These are phyloP conservation scores for Poecilia wingei DNA, from an alignment of 2,797 vertebrate genomes.

Conservation along the genomic window DNA sequence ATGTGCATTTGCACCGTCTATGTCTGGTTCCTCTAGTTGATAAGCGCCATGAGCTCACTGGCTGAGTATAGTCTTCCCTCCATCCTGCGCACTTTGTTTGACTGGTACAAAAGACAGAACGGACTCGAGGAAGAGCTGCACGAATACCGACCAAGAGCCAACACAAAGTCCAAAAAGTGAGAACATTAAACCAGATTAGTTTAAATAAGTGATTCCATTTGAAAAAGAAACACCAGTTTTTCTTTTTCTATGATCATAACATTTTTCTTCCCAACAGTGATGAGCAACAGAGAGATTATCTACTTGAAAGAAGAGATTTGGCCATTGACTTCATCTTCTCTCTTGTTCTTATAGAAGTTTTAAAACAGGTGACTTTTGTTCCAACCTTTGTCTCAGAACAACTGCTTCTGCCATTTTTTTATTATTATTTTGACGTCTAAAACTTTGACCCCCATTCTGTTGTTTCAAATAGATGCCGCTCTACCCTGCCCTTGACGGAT, in stretches of 20 bases:
- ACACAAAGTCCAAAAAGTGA: constrained; percentile 97
- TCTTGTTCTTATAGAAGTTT: constrained; percentile 96
- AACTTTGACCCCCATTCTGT: neutral
- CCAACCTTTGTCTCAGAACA: constrained; percentile 1
- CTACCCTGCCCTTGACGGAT: constrained; percentile 92
- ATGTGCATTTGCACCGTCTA: constrained; percentile 44
- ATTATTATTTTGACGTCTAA: neutral
- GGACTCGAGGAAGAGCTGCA: constrained; percentile 95
- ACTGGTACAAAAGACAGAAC: constrained; percentile 98
- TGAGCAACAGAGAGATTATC: constrained; percentile 95
- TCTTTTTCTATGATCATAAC: neutral
- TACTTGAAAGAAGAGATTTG: constrained; percentile 97
- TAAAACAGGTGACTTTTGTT: constrained; percentile 89
- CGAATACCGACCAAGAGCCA: constrained; percentile 93
- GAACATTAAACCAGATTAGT: neutral
- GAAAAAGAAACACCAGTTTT: neutral
- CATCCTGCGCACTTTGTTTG: constrained; percentile 95
- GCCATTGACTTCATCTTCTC: constrained; percentile 99
- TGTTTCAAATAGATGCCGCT: constrained; percentile 89
- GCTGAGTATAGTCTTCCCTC: constrained; percentile 97
- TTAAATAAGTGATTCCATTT: neutral
- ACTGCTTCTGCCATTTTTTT: neutral
- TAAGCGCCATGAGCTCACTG: constrained; percentile 97
- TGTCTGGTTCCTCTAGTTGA: constrained; percentile 81
- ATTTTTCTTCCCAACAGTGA: constrained; percentile 80